Evolutionary conservation across 2,888 invertebrate genomes (phyloP).

Genomic region (Mycalesis mineus): DNA sequence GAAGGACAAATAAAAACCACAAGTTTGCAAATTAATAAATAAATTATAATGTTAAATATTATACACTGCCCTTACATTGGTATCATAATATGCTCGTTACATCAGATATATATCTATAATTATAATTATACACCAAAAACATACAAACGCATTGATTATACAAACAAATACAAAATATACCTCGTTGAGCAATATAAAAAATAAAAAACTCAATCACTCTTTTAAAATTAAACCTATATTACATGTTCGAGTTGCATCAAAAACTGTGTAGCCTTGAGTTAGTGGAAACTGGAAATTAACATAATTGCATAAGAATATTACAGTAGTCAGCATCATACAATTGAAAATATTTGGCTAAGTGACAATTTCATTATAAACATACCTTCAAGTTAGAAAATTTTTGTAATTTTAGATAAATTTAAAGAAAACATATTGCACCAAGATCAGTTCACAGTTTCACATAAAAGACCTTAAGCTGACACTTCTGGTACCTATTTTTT

Average conservation of each 20-base stretch:
- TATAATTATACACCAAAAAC: slow-evolving; percentile 60
- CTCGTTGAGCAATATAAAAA: slow-evolving; percentile 74
- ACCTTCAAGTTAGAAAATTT: too few relatives aligned
- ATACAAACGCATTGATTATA: slow-evolving; percentile 62
- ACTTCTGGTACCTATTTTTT: too few relatives aligned
- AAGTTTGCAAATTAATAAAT: slow-evolving; percentile 73
- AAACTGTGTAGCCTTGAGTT: neutral
- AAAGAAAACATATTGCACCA: too few relatives aligned
- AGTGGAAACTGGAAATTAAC: slow-evolving; percentile 5
- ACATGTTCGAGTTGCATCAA: slow-evolving; percentile 36
- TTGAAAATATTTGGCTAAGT: too few relatives aligned
- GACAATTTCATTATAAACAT: too few relatives aligned
- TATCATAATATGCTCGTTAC: slow-evolving; percentile 67
- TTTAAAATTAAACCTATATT: slow-evolving; percentile 42
- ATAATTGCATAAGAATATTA: neutral
- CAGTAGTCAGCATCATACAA: neutral
- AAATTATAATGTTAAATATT: slow-evolving; percentile 77
- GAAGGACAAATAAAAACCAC: slow-evolving; percentile 34
- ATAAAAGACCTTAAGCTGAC: too few relatives aligned
- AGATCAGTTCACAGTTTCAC: too few relatives aligned
- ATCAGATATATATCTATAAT: slow-evolving; percentile 47
- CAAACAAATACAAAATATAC: slow-evolving; percentile 58
- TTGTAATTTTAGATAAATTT: too few relatives aligned
- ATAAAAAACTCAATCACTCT: slow-evolving; percentile 70
- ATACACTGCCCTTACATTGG: slow-evolving; percentile 73